These are phyloP conservation scores for Polyommatus icarus DNA, from an alignment of 2,888 invertebrate genomes.

Conservation along the genomic window DNA sequence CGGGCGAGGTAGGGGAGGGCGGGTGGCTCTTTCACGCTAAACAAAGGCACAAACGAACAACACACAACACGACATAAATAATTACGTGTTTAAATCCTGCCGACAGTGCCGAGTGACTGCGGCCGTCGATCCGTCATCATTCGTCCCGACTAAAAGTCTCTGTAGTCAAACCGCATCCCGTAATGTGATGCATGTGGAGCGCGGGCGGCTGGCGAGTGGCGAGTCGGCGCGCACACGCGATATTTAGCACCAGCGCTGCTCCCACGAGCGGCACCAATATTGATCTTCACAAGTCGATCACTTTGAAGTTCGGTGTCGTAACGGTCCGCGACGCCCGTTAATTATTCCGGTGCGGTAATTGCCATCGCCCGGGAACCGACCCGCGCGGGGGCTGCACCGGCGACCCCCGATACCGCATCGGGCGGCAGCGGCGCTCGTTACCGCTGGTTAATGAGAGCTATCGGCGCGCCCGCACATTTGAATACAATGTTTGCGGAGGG, in stretches of 20 bases:
- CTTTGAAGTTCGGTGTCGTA: background rate
- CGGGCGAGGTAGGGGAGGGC: background rate
- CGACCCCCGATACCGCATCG: background rate
- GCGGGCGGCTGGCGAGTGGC: background rate
- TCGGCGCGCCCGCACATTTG: conserved; percentile 44
- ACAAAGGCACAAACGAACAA: background rate
- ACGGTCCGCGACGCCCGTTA: background rate
- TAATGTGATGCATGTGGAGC: conserved; percentile 12
- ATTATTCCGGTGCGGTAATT: background rate
- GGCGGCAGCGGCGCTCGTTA: background rate
- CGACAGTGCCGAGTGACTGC: background rate
- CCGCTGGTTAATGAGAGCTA: conserved; percentile 19
- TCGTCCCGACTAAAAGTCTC: background rate
- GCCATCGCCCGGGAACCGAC: background rate
- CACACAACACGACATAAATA: background rate
- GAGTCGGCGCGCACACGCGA: conserved; percentile 6
- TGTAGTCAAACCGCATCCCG: background rate
- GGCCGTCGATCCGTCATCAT: background rate
- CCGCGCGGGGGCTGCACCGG: background rate
- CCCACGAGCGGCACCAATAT: conserved; percentile 15
- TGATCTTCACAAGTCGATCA: background rate
- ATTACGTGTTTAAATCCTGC: background rate
- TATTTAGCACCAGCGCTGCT: background rate
- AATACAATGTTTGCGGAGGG: conserved; percentile 48
- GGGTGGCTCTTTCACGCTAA: background rate